Evolutionary conservation across 2,797 vertebrate genomes (phyloP), one percentile per base, ranked within the genome.

Genomic region (Bradypodion pumilum): DNA sequence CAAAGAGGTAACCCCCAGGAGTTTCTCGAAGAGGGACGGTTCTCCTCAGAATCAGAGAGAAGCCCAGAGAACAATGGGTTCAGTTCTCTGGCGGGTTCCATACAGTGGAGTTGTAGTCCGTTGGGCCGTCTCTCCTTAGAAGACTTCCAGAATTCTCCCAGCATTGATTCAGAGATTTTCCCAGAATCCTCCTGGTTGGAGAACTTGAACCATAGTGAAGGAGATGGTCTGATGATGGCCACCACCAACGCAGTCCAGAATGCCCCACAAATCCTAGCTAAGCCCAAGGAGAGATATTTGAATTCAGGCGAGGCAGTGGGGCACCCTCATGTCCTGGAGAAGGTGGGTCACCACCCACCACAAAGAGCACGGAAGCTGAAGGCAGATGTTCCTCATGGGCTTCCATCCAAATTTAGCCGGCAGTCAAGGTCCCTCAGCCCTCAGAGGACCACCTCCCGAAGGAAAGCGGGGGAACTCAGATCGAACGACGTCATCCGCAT

Each of bases 151-250:
- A 8, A 88, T 8, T 74, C 84, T 35, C 66, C 79, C 1, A 62
- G 88, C 70, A 92, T 92, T 1, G 90, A 93, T 2, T 90, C 75
- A 0, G 94, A 97, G 92, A 93, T 88, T 0, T 78, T 95, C 59
- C 93, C 95, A 25, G 86, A 96, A 52, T 82, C 90, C 3, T 89
- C 76, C 46, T 85, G 89, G 63, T 40, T 82, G 7, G 95, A 95
- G 78, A 94, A 91, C 77, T 49, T 82, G 40, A 63, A 88, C 16
- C 94, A 92, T 10, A 89, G 90, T 0, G 8, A 35, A 1, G 56
- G 32, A 65, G 32, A 0, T 23, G 35, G 66, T 29, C 68, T 35
- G 80, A 56, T 42, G 66, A 5, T 19, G 49, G 25, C 15, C 27
- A 7, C 52, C 15, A 12, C n/a, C 4, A 23, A 21, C 32, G 32